These are phyloP conservation scores for Urocolius indicus DNA, from an alignment of 2,113 vertebrate genomes.

Conservation along the genomic window DNA sequence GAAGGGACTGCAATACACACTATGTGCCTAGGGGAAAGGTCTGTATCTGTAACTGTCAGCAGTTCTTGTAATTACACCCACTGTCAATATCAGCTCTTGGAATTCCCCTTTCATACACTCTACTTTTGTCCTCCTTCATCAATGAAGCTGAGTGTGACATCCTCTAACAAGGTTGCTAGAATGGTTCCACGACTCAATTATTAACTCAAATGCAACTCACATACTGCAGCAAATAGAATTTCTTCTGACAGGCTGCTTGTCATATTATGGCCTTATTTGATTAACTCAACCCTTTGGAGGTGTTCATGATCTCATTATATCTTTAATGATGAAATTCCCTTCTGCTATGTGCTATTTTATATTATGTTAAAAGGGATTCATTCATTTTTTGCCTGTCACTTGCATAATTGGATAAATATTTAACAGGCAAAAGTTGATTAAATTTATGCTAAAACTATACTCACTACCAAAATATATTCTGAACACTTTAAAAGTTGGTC, in stretches of 20 bases:
- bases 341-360: slow-evolving; percentile 60
- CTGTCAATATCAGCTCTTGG: neutral
- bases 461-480: neutral
- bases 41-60: neutral
- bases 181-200: neutral
- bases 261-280: slow-evolving; percentile 46
- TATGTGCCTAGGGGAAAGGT: neutral
- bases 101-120: neutral
- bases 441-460: slow-evolving; percentile 22
- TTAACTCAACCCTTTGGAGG: slow-evolving; percentile 48
- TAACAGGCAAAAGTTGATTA: slow-evolving; percentile 30
- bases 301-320: slow-evolving; percentile 52
- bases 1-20: neutral
- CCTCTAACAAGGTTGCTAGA: slow-evolving; percentile 40
- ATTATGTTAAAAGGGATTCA: slow-evolving; percentile 46
- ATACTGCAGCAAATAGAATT: slow-evolving; percentile 49
- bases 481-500: neutral
- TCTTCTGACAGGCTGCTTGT: slow-evolving; percentile 48
- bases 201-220: slow-evolving; percentile 29
- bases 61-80: neutral
- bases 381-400: slow-evolving; percentile 55
- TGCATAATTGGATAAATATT: slow-evolving; percentile 58
- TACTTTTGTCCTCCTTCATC: slow-evolving; percentile 34
- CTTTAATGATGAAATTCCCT: slow-evolving; percentile 54
- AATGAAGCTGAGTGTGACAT: neutral